Evolutionary conservation across 2,797 vertebrate species (phyloP).

Genomic region (Ficedula albicollis): DNA sequence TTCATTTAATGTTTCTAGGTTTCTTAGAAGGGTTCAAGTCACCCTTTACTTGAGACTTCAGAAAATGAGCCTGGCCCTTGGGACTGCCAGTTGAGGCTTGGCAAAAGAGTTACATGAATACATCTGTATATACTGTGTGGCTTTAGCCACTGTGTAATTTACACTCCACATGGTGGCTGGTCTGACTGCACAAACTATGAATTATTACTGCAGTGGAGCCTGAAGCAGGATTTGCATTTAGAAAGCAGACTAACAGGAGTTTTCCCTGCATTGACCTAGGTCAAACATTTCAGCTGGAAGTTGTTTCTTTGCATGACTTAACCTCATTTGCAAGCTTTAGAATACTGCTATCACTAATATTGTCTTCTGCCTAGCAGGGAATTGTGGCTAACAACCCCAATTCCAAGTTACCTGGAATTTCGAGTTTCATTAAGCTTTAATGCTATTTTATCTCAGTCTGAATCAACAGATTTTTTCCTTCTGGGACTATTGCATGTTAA

Average conservation of each 20-base stretch:
- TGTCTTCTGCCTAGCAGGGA: slow-evolving; percentile 23
- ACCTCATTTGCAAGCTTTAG: slow-evolving; percentile 27
- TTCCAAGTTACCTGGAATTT: neutral
- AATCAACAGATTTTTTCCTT: neutral
- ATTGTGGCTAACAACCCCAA: neutral
- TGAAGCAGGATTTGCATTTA: slow-evolving; percentile 9
- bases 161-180: neutral
- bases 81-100: neutral
- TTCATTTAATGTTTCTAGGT: neutral
- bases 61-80: neutral
- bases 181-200: neutral
- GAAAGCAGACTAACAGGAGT: neutral
- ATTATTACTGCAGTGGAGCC: slow-evolving; percentile 29
- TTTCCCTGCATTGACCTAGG: slow-evolving; percentile 46
- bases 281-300: slow-evolving; percentile 49
- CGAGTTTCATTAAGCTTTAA: slow-evolving; percentile 10
- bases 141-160: slow-evolving; percentile 4
- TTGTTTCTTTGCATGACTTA: slow-evolving; percentile 51
- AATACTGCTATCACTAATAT: neutral
- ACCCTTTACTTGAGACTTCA: neutral
- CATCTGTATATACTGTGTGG: neutral
- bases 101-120: neutral
- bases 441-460: neutral
- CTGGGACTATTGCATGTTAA: neutral
- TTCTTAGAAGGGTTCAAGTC: neutral